Percentiles rank a stretch among this genome's conserved stretches.
Evolutionary conservation across 2,113 vertebrate genomes (phyloP).

Genomic region (Aspidoscelis tigris): DNA sequence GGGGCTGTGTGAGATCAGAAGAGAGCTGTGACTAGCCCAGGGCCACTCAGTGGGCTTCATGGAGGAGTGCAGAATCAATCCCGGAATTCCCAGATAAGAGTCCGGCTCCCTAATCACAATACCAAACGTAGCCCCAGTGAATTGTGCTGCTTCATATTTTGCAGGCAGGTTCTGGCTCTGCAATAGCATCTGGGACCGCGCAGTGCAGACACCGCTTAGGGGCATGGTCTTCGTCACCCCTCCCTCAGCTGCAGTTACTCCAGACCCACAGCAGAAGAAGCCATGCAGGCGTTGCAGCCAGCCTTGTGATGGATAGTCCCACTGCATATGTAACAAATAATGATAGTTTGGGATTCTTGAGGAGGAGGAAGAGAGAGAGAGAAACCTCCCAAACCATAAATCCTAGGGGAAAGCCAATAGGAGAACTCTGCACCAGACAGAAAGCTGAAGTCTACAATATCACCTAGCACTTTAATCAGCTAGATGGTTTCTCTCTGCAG

Average conservation of each 20-base stretch:
- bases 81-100: no score
- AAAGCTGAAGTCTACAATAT: slow-evolving; percentile 5
- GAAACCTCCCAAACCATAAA: background rate
- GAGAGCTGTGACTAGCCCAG: no score
- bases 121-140: background rate
- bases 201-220: no score
- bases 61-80: no score
- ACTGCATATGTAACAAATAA: slow-evolving; percentile 9
- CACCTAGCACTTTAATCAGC: background rate
- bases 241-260: background rate
- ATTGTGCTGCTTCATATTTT: background rate
- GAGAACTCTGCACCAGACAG: background rate
- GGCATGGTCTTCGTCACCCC: background rate
- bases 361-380: background rate
- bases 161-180: background rate
- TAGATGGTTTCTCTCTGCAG: slow-evolving; percentile 3
- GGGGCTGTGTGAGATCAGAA: no score
- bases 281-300: no score
- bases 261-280: background rate
- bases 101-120: no score
- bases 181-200: no score
- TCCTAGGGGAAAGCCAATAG: background rate
- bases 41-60: no score
- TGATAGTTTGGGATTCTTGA: background rate
- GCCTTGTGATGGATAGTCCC: background rate